Percentiles rank a stretch among this genome's conserved stretches.
These are phyloP conservation scores for Scaptomyza flava DNA, from an alignment of 2,888 invertebrate species.

Conservation along the genomic window DNA sequence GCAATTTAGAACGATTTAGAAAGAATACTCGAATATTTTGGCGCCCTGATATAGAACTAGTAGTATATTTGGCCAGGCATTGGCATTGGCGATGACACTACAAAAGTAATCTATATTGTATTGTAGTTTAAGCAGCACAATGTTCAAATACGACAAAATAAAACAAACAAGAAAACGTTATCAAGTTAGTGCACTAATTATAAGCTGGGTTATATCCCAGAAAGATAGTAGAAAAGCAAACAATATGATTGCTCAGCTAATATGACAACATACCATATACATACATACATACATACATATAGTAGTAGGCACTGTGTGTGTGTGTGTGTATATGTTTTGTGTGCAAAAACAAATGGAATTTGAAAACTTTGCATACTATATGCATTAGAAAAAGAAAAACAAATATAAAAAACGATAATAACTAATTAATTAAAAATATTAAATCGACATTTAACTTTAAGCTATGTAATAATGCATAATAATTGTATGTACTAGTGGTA, in stretches of 20 bases:
- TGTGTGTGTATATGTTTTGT: constrained; percentile 57
- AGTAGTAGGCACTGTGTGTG: constrained; percentile 47
- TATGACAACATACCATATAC: constrained; percentile 13
- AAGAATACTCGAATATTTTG: constrained; percentile 66
- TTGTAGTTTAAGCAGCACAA: constrained; percentile 50
- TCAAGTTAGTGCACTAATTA: constrained; percentile 64
- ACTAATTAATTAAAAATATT: constrained; percentile 24
- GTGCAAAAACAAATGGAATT: constrained; percentile 41
- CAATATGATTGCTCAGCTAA: constrained; percentile 41
- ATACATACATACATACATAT: constrained; percentile 2
- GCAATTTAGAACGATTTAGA: constrained; percentile 50
- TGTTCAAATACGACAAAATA: constrained; percentile 49
- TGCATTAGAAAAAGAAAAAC: constrained; percentile 60
- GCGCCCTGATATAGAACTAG: constrained; percentile 8
- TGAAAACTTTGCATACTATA: constrained; percentile 66
- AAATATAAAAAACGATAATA: constrained; percentile 50
- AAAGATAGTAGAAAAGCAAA: constrained; percentile 38
- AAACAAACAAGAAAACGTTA: constrained; percentile 45
- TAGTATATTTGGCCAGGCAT: constrained; percentile 32
- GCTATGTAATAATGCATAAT: constrained; percentile 56
- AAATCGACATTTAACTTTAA: constrained; percentile 48
- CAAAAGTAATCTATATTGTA: constrained; percentile 43
- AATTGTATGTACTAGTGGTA: constrained; percentile 42
- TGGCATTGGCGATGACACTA: constrained; percentile 51
- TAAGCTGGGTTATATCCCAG: constrained; percentile 45